Conservation (phyloP, 2,113 vertebrate genomes). For the Okapia johnstoni region DNA sequence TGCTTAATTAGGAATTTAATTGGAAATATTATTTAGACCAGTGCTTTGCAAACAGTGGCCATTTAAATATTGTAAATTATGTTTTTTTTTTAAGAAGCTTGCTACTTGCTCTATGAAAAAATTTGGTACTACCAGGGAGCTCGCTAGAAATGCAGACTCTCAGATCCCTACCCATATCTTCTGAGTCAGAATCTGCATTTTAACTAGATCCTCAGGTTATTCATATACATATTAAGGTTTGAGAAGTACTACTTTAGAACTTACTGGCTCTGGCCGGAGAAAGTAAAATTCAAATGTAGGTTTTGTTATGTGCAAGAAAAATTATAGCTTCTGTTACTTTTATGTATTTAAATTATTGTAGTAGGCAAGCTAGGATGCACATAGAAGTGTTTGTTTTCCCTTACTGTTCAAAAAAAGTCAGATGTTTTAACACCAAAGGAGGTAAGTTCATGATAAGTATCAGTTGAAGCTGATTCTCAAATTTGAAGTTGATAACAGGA, state of each 20-base stretch:
- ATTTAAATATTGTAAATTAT: background rate
- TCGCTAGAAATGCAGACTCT: background rate
- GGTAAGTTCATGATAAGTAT: conserved; percentile 6
- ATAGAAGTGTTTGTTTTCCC: background rate
- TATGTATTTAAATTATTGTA: conserved; percentile 18
- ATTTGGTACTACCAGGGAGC: background rate
- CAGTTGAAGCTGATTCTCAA: background rate
- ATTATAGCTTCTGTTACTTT: conserved; percentile 8
- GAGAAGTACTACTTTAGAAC: background rate
- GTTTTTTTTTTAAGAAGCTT: conserved; percentile 14
- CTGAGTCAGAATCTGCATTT: conserved; percentile 30
- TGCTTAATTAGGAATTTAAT: background rate
- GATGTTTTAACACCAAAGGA: background rate
- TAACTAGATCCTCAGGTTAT: background rate
- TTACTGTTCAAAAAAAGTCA: background rate
- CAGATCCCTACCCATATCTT: background rate
- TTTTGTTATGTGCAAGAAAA: conserved; percentile 29
- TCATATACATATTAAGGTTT: background rate
- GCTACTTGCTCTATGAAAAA: background rate
- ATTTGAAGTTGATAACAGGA: background rate
- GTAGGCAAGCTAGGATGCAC: background rate
- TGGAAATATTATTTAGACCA: conserved; percentile 14
- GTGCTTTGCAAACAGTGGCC: background rate
- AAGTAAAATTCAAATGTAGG: conserved; percentile 16
- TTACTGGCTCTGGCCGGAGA: background rate